A percentile compares a stretch with the other conserved stretches of the same genome.
Evolutionary conservation across 2,797 vertebrate genomes (phyloP).

Genomic region (Aotus griseimembra): DNA sequence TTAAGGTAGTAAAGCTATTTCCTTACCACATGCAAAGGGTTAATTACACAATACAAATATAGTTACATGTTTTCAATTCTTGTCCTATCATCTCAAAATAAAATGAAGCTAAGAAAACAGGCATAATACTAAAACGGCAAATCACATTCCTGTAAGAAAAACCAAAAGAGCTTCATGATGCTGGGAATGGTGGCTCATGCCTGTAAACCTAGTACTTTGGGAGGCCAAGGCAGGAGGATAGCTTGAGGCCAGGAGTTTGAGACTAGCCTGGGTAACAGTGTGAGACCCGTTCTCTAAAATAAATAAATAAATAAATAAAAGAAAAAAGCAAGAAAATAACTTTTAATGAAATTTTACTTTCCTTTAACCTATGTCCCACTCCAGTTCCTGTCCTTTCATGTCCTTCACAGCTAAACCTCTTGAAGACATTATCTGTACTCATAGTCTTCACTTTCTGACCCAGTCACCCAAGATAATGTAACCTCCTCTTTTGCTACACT

Average conservation of each 20-base stretch:
- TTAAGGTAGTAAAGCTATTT: conserved; percentile 48
- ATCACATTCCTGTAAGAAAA: conserved; percentile 29
- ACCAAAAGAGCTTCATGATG: not conserved
- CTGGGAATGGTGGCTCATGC: not conserved
- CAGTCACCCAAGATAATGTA: not conserved
- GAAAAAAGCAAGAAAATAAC: not conserved
- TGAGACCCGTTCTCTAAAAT: not conserved
- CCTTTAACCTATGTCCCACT: not conserved
- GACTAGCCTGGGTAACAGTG: not conserved
- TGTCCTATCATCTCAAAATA: conserved; percentile 1
- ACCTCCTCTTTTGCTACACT: not conserved
- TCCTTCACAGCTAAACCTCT: not conserved
- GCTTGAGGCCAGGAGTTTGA: not conserved
- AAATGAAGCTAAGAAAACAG: conserved; percentile 29
- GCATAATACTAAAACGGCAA: conserved; percentile 43
- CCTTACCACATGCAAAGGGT: conserved; percentile 14
- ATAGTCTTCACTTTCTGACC: not conserved
- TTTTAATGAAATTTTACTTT: not conserved
- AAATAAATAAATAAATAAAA: too few relatives aligned
- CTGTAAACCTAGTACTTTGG: not conserved
- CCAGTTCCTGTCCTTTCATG: not conserved
- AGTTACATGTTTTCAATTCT: not conserved
- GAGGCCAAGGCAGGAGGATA: not conserved
- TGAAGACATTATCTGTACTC: not conserved
- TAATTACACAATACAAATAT: conserved; percentile 5